Evolutionary conservation across 2,113 vertebrate species (phyloP).

Genomic region (Ursus arctos): DNA sequence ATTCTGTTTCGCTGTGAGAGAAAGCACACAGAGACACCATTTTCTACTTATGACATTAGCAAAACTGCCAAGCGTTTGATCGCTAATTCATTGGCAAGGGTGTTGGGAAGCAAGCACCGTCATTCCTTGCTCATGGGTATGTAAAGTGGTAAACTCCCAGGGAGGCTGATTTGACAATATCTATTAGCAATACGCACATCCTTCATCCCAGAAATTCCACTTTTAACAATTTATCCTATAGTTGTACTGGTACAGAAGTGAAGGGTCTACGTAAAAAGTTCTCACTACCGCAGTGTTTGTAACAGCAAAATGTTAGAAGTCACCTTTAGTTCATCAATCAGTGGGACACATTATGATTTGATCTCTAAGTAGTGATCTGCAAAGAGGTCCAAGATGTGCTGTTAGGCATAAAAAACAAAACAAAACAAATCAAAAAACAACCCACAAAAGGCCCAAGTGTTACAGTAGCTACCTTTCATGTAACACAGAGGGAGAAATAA

Average conservation of each 20-base stretch:
- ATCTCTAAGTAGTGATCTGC: constrained; percentile 19
- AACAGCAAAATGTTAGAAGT: constrained; percentile 7
- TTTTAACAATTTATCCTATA: neutral
- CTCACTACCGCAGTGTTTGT: neutral
- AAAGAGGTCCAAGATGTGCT: neutral
- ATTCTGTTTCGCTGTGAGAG: neutral
- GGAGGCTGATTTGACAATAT: neutral
- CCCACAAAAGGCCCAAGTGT: neutral
- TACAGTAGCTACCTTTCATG: neutral
- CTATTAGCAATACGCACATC: neutral
- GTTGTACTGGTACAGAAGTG: neutral
- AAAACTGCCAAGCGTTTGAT: neutral
- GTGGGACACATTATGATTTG: neutral
- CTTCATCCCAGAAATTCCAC: neutral
- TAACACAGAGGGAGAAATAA: neutral
- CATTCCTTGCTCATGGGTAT: neutral
- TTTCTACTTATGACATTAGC: neutral
- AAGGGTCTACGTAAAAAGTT: neutral
- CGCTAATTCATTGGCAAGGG: neutral
- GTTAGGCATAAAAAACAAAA: neutral
- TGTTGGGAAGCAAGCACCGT: neutral
- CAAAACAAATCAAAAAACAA: neutral
- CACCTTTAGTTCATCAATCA: neutral
- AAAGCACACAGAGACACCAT: neutral
- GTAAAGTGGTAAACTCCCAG: neutral